Conservation (phyloP, 2,113 vertebrate genomes). For the Meles meles region DNA sequence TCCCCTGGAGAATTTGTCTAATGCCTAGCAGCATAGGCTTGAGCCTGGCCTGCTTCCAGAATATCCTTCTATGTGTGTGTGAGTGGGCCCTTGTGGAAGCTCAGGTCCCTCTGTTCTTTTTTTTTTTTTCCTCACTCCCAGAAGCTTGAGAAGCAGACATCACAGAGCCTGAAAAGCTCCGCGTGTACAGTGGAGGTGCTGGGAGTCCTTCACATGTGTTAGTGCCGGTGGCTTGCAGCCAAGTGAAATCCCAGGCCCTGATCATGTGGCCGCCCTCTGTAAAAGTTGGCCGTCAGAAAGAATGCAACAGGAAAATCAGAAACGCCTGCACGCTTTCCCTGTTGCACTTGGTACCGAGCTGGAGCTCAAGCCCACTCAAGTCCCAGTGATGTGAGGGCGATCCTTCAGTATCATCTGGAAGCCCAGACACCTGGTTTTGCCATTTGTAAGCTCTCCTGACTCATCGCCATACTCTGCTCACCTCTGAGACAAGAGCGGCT, state of each 20-base stretch:
- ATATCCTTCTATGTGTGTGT: not conserved
- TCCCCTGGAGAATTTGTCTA: not conserved
- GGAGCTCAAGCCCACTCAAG: conserved; percentile 31
- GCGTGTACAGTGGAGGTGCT: conserved; percentile 14
- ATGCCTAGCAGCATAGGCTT: not conserved
- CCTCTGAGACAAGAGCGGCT: conserved; percentile 44
- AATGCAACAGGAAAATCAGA: conserved; percentile 67
- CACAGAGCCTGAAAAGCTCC: not conserved
- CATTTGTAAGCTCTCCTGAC: conserved; percentile 30
- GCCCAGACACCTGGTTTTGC: conserved; percentile 56
- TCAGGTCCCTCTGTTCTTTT: not conserved
- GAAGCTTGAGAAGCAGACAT: conserved; percentile 27
- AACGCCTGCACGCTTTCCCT: conserved; percentile 8
- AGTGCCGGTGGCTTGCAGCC: conserved; percentile 34
- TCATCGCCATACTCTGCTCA: conserved; percentile 3
- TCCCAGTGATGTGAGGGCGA: not conserved
- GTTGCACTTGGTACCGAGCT: conserved; percentile 27
- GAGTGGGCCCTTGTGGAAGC: not conserved
- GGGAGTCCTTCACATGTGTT: conserved; percentile 28
- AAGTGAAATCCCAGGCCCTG: conserved; percentile 21
- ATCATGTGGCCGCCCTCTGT: conserved; percentile 48
- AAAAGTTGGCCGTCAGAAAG: conserved; percentile 58
- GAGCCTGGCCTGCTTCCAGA: not conserved
- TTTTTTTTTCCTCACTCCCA: not conserved
- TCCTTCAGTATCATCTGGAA: conserved; percentile 43